Base-by-base conservation (phyloP, 2,888 invertebrate genomes). In the Acanthococcus lagerstroemiae region DNA sequence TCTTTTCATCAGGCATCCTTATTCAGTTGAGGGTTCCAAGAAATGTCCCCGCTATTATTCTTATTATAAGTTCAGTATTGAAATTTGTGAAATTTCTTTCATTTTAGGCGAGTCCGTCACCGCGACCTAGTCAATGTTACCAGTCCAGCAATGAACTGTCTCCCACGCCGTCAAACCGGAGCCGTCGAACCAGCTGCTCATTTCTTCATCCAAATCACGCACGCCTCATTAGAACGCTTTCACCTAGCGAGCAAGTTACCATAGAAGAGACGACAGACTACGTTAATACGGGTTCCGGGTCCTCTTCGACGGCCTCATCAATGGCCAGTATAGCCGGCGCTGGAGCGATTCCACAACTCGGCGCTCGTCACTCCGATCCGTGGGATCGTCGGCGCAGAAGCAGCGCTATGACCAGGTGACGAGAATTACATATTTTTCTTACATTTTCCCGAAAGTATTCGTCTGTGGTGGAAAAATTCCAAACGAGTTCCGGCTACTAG, bases 191-290 rank as follows among this genome's bases (percentile, higher is more conserved):
- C 61, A 83, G 83, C 70, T 79, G 79, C 72, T 77, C 80, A 52
- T 77, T 85, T 2, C 77, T 86, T 66, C 86, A 86, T 77, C 86
- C 86, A 6, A 84, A 86, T 73, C 85, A 85, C 74, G 86, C 86
- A 22, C 77, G 84, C 12, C 76, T 84, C n/a, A 79, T 84, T 68
- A 76, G 80, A 46, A 26, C 46, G 26, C 70, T 69, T 19, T 67
- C 69, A 9, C 65, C 70, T 0, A 69, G 70, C 12, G 71, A 70
- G 37, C 69, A 65, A 46, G 46, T 65, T 27, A 61, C 67, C 45
- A 55, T 68, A 48, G 45, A 26, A 24, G 67, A 61, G 21, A 44
- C 26, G 19, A 17, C 30, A 12, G 65, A 37, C 24, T 55, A 24
- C 7, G 27, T 26, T 1, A 63, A 45, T 9, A 46, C 26, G 37